Evolutionary conservation across 1,140 invertebrate genomes (phyloP), one percentile per base, ranked within the genome.

Genomic region (Drosophila suzukii): DNA sequence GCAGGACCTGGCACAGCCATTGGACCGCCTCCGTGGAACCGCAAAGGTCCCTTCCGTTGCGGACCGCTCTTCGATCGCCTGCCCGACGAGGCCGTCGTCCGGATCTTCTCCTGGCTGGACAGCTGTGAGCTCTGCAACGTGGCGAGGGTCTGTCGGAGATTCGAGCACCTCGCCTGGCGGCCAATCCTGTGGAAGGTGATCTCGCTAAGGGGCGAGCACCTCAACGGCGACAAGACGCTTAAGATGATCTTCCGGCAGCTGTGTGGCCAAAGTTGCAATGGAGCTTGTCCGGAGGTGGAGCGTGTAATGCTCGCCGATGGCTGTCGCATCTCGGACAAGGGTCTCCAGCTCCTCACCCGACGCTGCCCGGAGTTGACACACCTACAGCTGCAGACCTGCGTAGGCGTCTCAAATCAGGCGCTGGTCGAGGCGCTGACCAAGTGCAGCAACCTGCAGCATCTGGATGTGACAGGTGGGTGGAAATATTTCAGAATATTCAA

Each of bases 81-180:
- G 32, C 92, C 94, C 1, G 94, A 95, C 58, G 93, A 94, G 24
- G 47, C 94, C 0, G 83, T 95, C 0, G 74, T 95, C 6, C 94
- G 93, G 68, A 95, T 97, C 51, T 96, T 97, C 66, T 94, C 94
- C 36, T 95, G 95, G 93, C 93, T 97, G n/a, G 93, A 95, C 73
- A 96, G 96, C 47, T 95, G 95, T 60, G 96, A 97, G 65, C 92
- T 98, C 36, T 97, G 96, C 79, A 94, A 94, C 17, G 94, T 96
- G 91, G 95, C 97, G 0, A 94, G 96, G 11, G 97, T 98, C 0
- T 98, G 97, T 81, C 93, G 95, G 12, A 93, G 96, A 27, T 97
- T 97, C 93, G 96, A 97, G 91, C 93, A 95, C 46, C 94, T 98
- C 20, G 96, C 96, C 13, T 97, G 97, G 97, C 95, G 96, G 12